Base-by-base conservation (phyloP, 2,888 invertebrate genomes). In the Agriopis marginaria region DNA sequence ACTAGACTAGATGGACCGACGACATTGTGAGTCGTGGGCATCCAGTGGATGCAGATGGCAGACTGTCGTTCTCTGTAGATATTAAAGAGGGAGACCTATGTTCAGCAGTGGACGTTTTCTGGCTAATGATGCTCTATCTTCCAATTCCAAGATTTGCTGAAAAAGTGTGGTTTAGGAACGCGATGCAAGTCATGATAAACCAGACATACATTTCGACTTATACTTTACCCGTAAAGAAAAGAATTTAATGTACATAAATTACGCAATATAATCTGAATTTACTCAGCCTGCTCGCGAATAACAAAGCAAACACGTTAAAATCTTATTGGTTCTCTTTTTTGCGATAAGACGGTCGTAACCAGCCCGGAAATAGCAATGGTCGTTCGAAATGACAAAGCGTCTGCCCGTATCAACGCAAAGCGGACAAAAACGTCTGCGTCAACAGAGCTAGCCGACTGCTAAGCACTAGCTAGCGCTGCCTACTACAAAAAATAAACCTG, bases 301-400 rank as follows among this genome's bases (percentile, higher is more conserved):
- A 58, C 60, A 70, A 69, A 77, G 61, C 70, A 73, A 70, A 77
- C 74, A 78, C 75, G 70, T 72, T 65, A 70, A 68, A 75, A 74
- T 78, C 73, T 74, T 75, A 79, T 78, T 80, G 77, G 70, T 56
- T 79, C 64, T 75, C 69, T 79, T 83, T 84, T 85, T 82, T 62
- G 55, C 79, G 78, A 74, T 71, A 76, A 81, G 74, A 75, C 78
- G 71, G 72, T 74, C 75, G 75, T 77, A 79, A 78, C 77, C 72
- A 79, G 82, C 77, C 84, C 85, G 88, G 86, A 89, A 88, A 86
- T 86, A 78, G 81, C 82, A 82, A 82, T 84, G 84, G 81, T 79
- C 83, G 81, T 80, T 83, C 80, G 78, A 88, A 89, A 89, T 87
- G 87, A 89, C 89, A 87, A 89, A 88, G 86, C 82, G 82, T 79